Evolutionary conservation across 92 coral and sea anemone species (phyloP), one percentile per base, ranked within the genome.

Genomic region (Epizoanthus ramosus): DNA sequence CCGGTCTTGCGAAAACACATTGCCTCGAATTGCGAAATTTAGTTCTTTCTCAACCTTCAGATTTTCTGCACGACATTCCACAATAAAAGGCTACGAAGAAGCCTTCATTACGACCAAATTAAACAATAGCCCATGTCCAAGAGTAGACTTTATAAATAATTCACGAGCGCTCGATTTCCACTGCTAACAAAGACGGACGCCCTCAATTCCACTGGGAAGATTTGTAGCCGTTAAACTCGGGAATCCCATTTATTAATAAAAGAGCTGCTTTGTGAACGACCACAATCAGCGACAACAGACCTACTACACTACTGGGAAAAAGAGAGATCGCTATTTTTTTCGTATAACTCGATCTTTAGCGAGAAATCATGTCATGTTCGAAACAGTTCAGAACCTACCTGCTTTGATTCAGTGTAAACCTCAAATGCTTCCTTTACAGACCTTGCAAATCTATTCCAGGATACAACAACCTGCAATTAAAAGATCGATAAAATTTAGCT

Each of bases 391-490:
- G 73, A 68, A 64, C 80, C 43, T 88, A 97, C 99, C 97, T 97
- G 98, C 52, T 97, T 97, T 13, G 99, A 81, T 86, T 97, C 99
- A 35, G 95, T 88, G 90, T 97, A 94, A 57, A 94, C 85, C 69
- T 97, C 99, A 58, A 97, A 94, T 23, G 99, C 98, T 83, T 94
- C 99, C 69, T 94, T 94, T 65, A 97, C 87, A 7, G 99, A 97
- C 53, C 99, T 93, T 81, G 99, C 99, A 87, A 97, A 97, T 75
- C 99, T 85, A 80, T 97, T 97, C 99, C 99, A 97, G 12, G 99
- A 93, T 9, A 94, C 95, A 16, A 97, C 28, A 73, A 97, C 93
- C 99, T 97, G 86, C 74, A 88, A 74, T 52, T 56, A 83, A 74
- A 85, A 80, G 71, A 67, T 24, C 14, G 60, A 12, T 21, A 61